phyloP scores from a whole-genome alignment of 2,888 invertebrate species.

The Drosophila melanocephala region DNA sequence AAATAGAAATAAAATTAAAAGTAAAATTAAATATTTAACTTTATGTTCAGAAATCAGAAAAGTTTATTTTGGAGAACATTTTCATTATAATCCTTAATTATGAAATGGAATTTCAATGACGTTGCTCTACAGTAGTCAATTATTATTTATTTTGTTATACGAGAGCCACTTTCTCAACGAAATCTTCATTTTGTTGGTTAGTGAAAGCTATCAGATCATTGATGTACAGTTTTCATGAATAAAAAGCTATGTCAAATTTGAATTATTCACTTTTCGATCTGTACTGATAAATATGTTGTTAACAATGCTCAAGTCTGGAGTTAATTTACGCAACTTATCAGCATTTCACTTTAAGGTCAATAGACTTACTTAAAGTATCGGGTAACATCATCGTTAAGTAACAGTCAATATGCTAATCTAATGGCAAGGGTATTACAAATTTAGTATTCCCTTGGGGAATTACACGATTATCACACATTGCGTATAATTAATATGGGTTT shows the following conservation, averaged over 20 bases:
- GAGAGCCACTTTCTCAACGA: neutral
- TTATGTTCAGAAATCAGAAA: neutral
- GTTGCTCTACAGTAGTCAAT: neutral
- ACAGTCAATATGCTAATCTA: neutral
- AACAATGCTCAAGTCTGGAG: neutral
- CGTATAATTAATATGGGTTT: constrained; percentile 70
- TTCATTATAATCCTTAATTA: neutral
- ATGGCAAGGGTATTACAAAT: constrained; percentile 21
- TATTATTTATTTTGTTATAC: neutral
- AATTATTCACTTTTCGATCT: neutral
- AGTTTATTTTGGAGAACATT: neutral
- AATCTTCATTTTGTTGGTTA: neutral
- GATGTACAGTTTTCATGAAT: too few species aligned
- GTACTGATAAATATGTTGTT: neutral
- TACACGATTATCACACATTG: constrained; percentile 51
- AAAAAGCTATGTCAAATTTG: neutral
- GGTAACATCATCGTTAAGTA: neutral
- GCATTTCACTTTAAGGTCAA: neutral
- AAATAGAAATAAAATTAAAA: neutral
- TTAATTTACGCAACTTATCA: neutral
- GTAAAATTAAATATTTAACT: neutral
- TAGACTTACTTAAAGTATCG: neutral
- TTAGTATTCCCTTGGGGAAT: constrained; percentile 10
- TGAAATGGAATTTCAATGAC: neutral
- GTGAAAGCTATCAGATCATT: too few species aligned